Evolutionary conservation across 2,888 invertebrate species (phyloP), one percentile per base, ranked within the genome.

Genomic region (Andrena fulva): DNA sequence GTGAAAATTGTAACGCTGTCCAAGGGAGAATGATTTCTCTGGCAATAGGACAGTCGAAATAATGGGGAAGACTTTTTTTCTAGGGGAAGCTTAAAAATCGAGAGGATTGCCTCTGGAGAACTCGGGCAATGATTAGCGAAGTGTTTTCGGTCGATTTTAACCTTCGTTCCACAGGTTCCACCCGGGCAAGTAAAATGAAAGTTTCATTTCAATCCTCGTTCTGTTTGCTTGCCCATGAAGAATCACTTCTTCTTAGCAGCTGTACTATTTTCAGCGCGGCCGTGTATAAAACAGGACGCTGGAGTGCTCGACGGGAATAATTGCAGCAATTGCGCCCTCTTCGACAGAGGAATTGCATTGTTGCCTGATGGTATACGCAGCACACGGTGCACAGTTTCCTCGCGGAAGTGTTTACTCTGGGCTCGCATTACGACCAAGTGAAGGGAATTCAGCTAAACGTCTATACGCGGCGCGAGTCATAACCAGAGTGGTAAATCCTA

Each of bases 271-370:
- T 64, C 56, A 29, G 35, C 10, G 2, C 48, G 10, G 12, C 56
- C 35, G 3, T 48, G 27, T 20, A 69, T 24, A 70, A 64, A 79
- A 64, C 64, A 35, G 66, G 20, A 27, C 77, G 56, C 10, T 24
- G 33, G 54, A 54, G 56, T 52, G 52, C 42, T 77, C 12, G 33
- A 59, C 63, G 35, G 59, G 69, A 70, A 78, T 70, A 78, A 79
- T 79, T 79, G 29, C 78, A 35, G 78, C 56, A 77, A 77, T 59
- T 79, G 68, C 27, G 31, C 50, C 50, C 79, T 50, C 31, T 66
- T 70, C 64, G 69, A 62, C 70, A 59, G 50, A n/a, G 35, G 50
- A 79, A 78, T 79, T 35, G 69, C 69, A 52, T 59, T 60, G 59
- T 79, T 78, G 56, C 56, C 50, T 52, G 64, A 70, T 59, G 68